Evolutionary conservation across 2,888 invertebrate species (phyloP), one percentile per base, ranked within the genome.

Genomic region (Neocrepidodera transversa): DNA sequence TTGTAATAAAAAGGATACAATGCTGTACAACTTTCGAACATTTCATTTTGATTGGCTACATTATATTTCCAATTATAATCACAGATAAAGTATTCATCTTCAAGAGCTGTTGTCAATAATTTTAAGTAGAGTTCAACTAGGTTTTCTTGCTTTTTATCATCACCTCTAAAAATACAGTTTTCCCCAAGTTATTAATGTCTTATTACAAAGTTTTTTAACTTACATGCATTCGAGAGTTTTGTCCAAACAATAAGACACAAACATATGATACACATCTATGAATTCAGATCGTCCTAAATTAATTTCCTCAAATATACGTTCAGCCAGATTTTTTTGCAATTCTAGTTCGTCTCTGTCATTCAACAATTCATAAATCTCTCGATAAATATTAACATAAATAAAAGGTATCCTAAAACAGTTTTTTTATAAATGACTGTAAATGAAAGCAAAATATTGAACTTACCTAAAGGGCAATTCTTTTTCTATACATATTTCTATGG

Each of bases 321-420:
- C 60, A 53, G 69, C 69, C 3, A 75, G 56, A n/a, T 65, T 65
- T 32, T 65, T 56, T 55, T 74, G 65, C 6, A 58, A 40, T 42
- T 68, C 60, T 17, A 72, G 20, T 55, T 76, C 73, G 45, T 68
- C 67, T 56, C 73, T 64, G 35, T 63, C 67, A 48, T 69, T 66
- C 43, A 78, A 55, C 50, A 73, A 84, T 71, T 87, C 86, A 74
- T 89, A 89, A 58, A 95, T 74, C 66, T 84, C 83, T 10, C 90
- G 87, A 65, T 93, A 84, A 3, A 89, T 86, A 68, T 84, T 84
- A 67, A 91, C 91, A 78, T 95, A 95, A 64, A 92, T 84, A 63
- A 85, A 85, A 63, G 90, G 86, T 77, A 94, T 83, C 77, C 91
- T 92, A 81, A 43, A 82, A 80, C 52, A 64, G 23, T 23, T 17